phyloP scores from a whole-genome alignment of 2,797 vertebrate genomes.

The Artibeus jamaicensis region DNA sequence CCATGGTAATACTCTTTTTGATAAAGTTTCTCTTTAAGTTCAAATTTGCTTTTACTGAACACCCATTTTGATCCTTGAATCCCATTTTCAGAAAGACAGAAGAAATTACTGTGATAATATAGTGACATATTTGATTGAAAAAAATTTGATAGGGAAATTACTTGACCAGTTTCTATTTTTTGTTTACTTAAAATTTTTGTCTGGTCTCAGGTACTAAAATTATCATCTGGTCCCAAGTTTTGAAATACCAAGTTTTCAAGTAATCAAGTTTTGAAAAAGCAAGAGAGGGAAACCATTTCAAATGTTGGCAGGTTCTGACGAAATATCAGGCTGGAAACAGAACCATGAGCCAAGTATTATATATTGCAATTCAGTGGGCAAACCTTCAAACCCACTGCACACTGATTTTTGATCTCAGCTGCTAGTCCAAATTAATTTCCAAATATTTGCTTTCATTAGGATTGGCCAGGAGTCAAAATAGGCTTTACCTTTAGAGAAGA shows the following conservation, averaged over 20 bases:
- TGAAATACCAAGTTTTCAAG: too few species aligned
- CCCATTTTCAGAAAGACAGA: not conserved
- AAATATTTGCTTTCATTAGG: constrained; percentile 34
- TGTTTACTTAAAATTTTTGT: constrained; percentile 48
- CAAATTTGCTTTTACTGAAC: not conserved
- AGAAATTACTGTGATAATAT: not conserved
- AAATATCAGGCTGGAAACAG: constrained; percentile 31
- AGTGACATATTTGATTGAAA: not conserved
- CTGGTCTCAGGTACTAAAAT: constrained; percentile 18
- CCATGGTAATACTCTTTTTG: not conserved
- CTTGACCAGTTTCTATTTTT: not conserved
- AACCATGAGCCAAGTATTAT: constrained; percentile 36
- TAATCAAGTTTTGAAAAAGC: constrained; percentile 17
- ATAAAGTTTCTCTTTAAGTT: not conserved
- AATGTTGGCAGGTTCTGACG: constrained; percentile 47
- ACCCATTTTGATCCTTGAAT: not conserved
- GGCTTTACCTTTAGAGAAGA: not conserved
- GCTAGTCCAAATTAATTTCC: constrained; percentile 38
- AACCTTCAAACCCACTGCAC: not conserved
- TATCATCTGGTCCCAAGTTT: constrained; percentile 23
- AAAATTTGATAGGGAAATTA: constrained; percentile 33
- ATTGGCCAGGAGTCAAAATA: not conserved
- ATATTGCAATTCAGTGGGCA: constrained; percentile 24
- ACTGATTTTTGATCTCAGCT: not conserved
- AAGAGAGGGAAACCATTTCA: constrained; percentile 27